Evolutionary conservation across 2,113 vertebrate species (phyloP).

Genomic region (Peromyscus leucopus): DNA sequence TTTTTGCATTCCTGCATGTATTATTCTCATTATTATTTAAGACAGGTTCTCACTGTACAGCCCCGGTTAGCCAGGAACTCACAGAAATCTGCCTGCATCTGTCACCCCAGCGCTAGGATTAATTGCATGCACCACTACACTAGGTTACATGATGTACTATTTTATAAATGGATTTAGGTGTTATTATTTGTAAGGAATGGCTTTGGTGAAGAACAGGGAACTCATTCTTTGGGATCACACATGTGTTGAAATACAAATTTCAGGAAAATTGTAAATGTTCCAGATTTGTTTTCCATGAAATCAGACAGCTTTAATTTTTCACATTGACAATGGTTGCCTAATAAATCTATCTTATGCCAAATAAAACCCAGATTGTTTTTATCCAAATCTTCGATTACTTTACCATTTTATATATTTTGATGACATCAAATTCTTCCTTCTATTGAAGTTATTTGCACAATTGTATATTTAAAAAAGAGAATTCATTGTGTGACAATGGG

Average conservation of each 20-base stretch:
- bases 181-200: constrained; percentile 29
- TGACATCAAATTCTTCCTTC: background rate
- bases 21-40: background rate
- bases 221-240: background rate
- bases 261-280: constrained; percentile 12
- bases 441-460: background rate
- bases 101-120: background rate
- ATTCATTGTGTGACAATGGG: background rate
- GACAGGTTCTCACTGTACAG: background rate
- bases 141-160: background rate
- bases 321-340: background rate
- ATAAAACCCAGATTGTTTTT: constrained; percentile 24
- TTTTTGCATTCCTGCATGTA: constrained; percentile 7
- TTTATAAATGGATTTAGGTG: background rate
- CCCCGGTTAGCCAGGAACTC: background rate
- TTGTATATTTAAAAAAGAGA: background rate
- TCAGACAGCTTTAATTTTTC: background rate
- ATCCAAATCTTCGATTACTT: background rate
- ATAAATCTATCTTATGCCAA: background rate
- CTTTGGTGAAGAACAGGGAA: background rate
- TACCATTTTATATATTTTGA: constrained; percentile 40
- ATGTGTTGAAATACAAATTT: constrained; percentile 40
- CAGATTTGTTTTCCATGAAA: constrained; percentile 43
- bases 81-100: background rate
- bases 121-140: background rate